phyloP scores from a whole-genome alignment of 2,113 vertebrate genomes.

The Felis chaus region DNA sequence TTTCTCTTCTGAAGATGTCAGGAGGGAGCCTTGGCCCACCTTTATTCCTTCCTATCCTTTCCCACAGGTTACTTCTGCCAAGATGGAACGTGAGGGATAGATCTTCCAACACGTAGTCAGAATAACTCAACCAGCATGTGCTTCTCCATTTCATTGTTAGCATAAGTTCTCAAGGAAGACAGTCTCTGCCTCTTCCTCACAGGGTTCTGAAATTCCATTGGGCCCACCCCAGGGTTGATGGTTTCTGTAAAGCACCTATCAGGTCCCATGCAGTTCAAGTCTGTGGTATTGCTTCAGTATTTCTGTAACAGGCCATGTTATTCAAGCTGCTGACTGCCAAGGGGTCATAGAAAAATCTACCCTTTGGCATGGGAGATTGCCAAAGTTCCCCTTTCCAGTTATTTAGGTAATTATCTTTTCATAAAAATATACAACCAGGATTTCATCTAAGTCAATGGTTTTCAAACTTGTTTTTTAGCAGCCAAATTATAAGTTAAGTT shows the following conservation, averaged over 20 bases:
- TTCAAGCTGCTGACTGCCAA: neutral
- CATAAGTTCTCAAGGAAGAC: neutral
- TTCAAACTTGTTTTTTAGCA: slow-evolving; percentile 36
- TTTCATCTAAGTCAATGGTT: slow-evolving; percentile 10
- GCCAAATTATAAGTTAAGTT: neutral
- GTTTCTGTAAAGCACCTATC: neutral
- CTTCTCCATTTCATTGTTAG: neutral
- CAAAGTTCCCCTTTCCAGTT: neutral
- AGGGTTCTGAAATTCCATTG: neutral
- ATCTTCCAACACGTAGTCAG: neutral
- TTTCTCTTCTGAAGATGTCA: neutral
- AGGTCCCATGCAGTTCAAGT: neutral
- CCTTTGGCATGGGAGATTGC: neutral
- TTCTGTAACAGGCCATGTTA: neutral
- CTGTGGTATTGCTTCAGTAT: neutral
- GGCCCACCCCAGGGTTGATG: rapidly evolving
- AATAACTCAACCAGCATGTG: neutral
- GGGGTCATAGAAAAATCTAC: neutral
- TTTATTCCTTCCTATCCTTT: neutral
- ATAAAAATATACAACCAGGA: neutral
- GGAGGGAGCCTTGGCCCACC: neutral
- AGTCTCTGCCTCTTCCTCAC: neutral
- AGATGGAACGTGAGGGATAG: neutral
- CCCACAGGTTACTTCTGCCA: neutral
- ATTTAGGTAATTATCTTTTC: neutral